Conservation (phyloP, 1,140 invertebrate genomes). For the Drosophila melanica region DNA sequence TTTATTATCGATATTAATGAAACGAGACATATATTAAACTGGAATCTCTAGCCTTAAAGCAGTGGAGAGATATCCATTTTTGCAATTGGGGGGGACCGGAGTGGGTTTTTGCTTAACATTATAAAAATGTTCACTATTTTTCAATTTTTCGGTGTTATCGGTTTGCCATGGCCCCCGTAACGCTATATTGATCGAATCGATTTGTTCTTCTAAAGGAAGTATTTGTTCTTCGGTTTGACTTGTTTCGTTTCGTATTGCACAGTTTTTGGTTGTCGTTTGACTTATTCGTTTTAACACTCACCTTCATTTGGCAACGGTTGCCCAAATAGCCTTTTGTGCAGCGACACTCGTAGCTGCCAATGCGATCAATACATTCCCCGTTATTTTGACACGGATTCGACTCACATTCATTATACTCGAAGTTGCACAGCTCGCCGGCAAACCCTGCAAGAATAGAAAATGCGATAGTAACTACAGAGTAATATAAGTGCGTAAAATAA, state of each 20-base stretch:
- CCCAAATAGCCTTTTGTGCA: slow-evolving; percentile 92
- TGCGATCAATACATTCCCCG: slow-evolving; percentile 91
- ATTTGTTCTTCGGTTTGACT: too few relatives aligned
- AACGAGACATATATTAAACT: too few relatives aligned
- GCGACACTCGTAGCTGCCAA: slow-evolving; percentile 91
- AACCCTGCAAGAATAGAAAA: slow-evolving; percentile 85
- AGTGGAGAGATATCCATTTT: too few relatives aligned
- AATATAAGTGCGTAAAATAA: slow-evolving; percentile 78
- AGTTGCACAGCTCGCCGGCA: slow-evolving; percentile 90
- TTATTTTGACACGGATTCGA: slow-evolving; percentile 93
- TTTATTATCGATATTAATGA: too few relatives aligned
- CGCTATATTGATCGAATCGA: too few relatives aligned
- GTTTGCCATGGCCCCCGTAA: too few relatives aligned
- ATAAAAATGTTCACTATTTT: too few relatives aligned
- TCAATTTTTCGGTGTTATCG: too few relatives aligned
- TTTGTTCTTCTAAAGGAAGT: too few relatives aligned
- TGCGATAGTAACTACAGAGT: slow-evolving; percentile 18
- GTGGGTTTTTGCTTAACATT: too few relatives aligned
- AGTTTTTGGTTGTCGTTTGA: background rate
- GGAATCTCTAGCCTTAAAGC: too few relatives aligned
- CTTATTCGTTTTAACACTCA: slow-evolving; percentile 65
- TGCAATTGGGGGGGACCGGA: too few relatives aligned
- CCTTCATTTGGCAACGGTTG: slow-evolving; percentile 88
- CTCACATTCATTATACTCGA: slow-evolving; percentile 94
- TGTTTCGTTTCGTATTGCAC: background rate